phyloP scores from a whole-genome alignment of 2,113 vertebrate species.

The Callocephalon fimbriatum region DNA sequence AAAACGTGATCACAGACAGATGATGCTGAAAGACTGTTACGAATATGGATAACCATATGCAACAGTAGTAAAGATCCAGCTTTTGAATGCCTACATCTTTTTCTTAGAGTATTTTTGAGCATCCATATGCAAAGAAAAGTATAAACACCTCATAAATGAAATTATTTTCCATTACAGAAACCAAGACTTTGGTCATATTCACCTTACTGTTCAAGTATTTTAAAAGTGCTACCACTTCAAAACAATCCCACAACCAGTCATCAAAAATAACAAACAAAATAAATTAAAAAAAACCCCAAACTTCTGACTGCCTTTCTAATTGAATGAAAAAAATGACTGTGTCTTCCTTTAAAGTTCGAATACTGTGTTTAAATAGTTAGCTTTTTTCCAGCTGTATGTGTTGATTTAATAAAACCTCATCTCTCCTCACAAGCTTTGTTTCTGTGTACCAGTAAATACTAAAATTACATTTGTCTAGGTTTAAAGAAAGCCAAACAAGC shows the following conservation, averaged over 20 bases:
- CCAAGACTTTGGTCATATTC: not conserved
- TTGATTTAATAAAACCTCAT: slow-evolving; percentile 2
- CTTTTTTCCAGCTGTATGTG: not conserved
- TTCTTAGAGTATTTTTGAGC: not conserved
- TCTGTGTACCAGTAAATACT: not conserved
- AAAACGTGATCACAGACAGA: slow-evolving; percentile 31
- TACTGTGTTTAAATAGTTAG: not conserved
- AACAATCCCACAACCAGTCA: not conserved
- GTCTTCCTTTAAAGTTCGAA: not conserved
- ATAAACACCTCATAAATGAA: not conserved
- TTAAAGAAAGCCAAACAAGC: not conserved
- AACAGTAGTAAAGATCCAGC: not conserved
- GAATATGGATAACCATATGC: not conserved
- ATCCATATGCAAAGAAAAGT: not conserved
- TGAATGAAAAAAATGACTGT: not conserved
- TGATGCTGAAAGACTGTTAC: not conserved
- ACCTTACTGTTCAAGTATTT: not conserved
- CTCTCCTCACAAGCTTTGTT: not conserved
- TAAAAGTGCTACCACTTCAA: not conserved
- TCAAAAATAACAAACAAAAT: not conserved
- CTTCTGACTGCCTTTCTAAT: not conserved
- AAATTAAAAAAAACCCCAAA: not conserved
- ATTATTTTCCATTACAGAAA: not conserved
- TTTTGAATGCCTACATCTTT: not conserved
- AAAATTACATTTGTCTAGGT: not conserved